Percentiles rank a stretch among this genome's conserved stretches.
Conservation (phyloP, 2,888 invertebrate genomes). For the Lycophotia porphyrea region DNA sequence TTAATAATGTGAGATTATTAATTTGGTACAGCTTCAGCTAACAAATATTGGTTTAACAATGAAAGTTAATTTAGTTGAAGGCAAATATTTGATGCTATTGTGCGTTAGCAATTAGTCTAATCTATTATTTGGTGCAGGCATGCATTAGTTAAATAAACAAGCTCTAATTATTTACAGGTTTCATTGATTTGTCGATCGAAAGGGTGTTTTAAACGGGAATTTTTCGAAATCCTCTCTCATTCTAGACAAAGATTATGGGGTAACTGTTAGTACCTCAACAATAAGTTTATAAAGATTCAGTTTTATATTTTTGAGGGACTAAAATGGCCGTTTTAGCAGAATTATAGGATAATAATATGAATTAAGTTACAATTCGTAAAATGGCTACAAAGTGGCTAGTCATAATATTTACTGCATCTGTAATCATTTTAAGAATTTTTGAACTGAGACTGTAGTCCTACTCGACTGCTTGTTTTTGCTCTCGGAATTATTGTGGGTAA, state of each 20-base stretch:
- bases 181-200: slow-evolving; percentile 5
- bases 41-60: slow-evolving; percentile 41
- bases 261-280: not conserved
- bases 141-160: slow-evolving; percentile 9
- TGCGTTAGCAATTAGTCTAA: slow-evolving; percentile 14
- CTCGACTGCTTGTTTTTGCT: not conserved
- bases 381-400: no score
- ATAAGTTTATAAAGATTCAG: not conserved
- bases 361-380: no score
- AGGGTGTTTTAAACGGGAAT: not conserved
- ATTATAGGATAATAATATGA: no score
- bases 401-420: no score
- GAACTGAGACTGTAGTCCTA: not conserved
- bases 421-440: not conserved
- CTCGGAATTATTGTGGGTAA: not conserved
- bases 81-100: slow-evolving; percentile 49
- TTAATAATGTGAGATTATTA: slow-evolving; percentile 30
- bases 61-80: slow-evolving; percentile 31
- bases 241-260: not conserved
- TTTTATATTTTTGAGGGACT: no score
- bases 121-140: slow-evolving; percentile 27
- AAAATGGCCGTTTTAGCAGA: no score
- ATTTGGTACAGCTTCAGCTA: slow-evolving; percentile 16
- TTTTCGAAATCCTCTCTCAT: not conserved
- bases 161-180: not conserved